Percentiles rank a stretch among this genome's conserved stretches.
Conservation (phyloP, 2,113 vertebrate species). For the Antechinus stuartii region DNA sequence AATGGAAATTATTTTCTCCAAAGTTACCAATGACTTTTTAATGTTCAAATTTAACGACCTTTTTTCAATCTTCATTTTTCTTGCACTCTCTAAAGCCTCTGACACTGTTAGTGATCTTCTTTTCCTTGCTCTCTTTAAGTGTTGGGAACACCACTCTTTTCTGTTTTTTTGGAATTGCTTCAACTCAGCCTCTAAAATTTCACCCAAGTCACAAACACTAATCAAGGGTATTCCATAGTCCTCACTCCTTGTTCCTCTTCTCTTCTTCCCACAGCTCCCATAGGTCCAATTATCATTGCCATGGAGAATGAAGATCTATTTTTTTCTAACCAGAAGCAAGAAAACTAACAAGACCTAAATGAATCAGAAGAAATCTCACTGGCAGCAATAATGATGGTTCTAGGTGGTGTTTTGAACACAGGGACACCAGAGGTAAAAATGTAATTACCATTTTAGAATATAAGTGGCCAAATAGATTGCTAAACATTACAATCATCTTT, state of each 20-base stretch:
- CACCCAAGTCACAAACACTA: not conserved
- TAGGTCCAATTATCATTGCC: not conserved
- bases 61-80: not conserved
- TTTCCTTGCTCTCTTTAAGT: not conserved
- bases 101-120: not conserved
- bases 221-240: not conserved
- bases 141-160: not conserved
- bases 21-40: not conserved
- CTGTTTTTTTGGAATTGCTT: not conserved
- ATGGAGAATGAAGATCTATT: not conserved
- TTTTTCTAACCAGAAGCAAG: not conserved
- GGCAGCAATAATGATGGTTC: not conserved
- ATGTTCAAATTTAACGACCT: not conserved
- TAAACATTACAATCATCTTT: no score
- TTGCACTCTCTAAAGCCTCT: not conserved
- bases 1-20: not conserved
- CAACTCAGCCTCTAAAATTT: not conserved
- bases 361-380: not conserved
- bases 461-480: not conserved
- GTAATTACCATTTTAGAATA: rapidly evolving
- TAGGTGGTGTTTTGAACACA: no score
- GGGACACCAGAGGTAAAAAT: not conserved
- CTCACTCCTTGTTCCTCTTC: not conserved
- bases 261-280: not conserved
- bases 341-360: not conserved